Evolutionary conservation across 2,113 vertebrate genomes (phyloP).

Genomic region (Heterochromis multidens): DNA sequence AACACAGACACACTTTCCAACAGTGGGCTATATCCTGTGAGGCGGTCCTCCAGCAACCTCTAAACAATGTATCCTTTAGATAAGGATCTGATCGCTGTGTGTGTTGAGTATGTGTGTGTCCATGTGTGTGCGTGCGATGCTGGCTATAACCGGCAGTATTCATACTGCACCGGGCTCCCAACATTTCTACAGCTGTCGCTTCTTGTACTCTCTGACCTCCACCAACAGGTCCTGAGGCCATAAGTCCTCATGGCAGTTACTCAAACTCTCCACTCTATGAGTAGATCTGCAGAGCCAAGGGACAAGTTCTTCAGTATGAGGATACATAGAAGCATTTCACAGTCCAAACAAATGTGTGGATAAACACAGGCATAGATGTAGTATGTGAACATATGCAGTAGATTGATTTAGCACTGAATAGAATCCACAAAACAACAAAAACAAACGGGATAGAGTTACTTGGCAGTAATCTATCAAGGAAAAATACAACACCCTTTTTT

Average conservation of each 20-base stretch:
- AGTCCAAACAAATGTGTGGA: neutral
- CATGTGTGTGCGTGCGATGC: slow-evolving; percentile 7
- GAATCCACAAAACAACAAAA: neutral
- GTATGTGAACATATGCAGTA: neutral
- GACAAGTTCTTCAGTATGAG: neutral
- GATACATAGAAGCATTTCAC: slow-evolving; percentile 1
- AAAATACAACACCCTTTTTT: neutral
- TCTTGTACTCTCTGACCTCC: slow-evolving; percentile 70
- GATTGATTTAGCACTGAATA: neutral
- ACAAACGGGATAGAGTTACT: neutral
- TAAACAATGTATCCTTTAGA: slow-evolving; percentile 74
- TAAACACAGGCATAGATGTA: neutral
- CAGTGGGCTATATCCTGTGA: slow-evolving; percentile 61
- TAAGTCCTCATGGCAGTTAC: slow-evolving; percentile 52
- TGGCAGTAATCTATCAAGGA: neutral
- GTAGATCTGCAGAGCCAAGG: neutral
- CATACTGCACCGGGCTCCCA: slow-evolving; percentile 61
- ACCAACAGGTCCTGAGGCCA: slow-evolving; percentile 63
- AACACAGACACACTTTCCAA: slow-evolving; percentile 48
- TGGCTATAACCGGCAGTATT: slow-evolving; percentile 66
- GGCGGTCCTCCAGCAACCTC: slow-evolving; percentile 34
- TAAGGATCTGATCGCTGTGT: slow-evolving; percentile 66
- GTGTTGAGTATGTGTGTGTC: slow-evolving; percentile 23
- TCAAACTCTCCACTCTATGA: slow-evolving; percentile 42
- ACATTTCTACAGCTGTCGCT: slow-evolving; percentile 73